Percentiles rank a stretch among this genome's conserved stretches.
These are phyloP conservation scores for Cataglyphis albicans DNA, from an alignment of 2,888 invertebrate genomes.

Conservation along the genomic window DNA sequence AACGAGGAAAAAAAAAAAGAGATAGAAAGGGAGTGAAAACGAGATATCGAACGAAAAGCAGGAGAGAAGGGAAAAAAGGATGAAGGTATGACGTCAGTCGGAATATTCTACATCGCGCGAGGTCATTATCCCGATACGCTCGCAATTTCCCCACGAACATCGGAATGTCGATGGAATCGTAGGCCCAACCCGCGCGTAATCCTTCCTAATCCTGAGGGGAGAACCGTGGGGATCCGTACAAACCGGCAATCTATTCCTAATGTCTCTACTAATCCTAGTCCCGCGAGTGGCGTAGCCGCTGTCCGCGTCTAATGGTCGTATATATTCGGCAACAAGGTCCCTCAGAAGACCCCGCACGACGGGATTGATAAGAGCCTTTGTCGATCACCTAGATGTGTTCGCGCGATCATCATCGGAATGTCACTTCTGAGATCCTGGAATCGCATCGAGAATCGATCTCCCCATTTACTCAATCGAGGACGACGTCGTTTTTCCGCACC, in stretches of 20 bases:
- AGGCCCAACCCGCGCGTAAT: constrained; percentile 15
- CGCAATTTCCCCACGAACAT: constrained; percentile 38
- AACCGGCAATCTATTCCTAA: constrained; percentile 56
- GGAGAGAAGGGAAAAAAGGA: neutral
- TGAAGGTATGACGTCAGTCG: neutral
- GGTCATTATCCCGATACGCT: constrained; percentile 50
- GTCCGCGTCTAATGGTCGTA: constrained; percentile 42
- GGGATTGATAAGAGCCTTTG: constrained; percentile 18
- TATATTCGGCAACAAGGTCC: constrained; percentile 22
- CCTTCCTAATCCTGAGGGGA: constrained; percentile 38
- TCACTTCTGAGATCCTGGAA: neutral
- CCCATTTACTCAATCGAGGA: constrained; percentile 16
- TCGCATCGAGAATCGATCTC: neutral
- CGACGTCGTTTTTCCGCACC: neutral
- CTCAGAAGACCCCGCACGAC: constrained; percentile 16
- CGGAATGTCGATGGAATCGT: constrained; percentile 47
- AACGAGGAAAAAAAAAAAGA: neutral
- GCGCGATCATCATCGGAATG: neutral
- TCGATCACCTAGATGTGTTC: neutral
- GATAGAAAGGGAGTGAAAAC: neutral
- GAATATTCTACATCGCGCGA: constrained; percentile 26
- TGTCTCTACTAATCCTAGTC: constrained; percentile 44
- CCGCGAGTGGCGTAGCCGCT: constrained; percentile 15
- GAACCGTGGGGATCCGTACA: constrained; percentile 43
- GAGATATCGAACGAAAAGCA: neutral